Evolutionary conservation across 2,113 vertebrate genomes (phyloP).

Genomic region (Arenaria interpres): DNA sequence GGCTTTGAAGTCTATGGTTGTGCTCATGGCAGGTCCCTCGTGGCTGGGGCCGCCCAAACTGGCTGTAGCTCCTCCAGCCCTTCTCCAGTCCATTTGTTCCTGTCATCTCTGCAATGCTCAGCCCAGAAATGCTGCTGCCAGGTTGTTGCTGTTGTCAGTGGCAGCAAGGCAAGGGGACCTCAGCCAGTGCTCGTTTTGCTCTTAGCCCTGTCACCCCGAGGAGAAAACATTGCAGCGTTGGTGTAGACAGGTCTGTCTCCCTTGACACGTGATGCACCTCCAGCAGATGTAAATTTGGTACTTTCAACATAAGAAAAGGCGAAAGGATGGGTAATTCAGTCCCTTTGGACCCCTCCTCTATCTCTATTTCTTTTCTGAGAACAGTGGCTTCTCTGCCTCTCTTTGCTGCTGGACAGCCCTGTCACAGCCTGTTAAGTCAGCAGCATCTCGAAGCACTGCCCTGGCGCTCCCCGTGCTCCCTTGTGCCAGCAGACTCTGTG

Average conservation of each 20-base stretch:
- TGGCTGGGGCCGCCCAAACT: rapidly evolving
- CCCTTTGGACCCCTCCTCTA: neutral
- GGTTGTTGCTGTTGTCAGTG: neutral
- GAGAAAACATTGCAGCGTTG: neutral
- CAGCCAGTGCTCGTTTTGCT: neutral
- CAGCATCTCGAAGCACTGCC: neutral
- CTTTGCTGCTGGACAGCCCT: slow-evolving; percentile 32
- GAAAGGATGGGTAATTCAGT: neutral
- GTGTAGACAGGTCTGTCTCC: neutral
- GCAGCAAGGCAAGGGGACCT: neutral
- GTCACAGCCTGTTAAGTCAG: slow-evolving; percentile 55
- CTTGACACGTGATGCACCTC: rapidly evolving
- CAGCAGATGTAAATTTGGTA: neutral
- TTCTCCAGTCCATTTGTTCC: slow-evolving; percentile 24
- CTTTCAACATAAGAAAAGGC: neutral
- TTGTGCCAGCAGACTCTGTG: neutral
- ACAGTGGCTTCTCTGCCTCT: neutral
- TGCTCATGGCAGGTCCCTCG: neutral
- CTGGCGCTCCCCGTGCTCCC: neutral
- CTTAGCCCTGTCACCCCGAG: neutral
- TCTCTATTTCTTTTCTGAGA: neutral
- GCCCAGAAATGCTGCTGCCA: neutral
- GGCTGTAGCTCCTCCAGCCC: neutral
- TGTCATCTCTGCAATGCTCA: neutral
- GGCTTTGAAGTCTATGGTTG: neutral